Evolutionary conservation across 2,888 invertebrate genomes (phyloP), one percentile per base, ranked within the genome.

Genomic region (Eremobia ochroleuca): DNA sequence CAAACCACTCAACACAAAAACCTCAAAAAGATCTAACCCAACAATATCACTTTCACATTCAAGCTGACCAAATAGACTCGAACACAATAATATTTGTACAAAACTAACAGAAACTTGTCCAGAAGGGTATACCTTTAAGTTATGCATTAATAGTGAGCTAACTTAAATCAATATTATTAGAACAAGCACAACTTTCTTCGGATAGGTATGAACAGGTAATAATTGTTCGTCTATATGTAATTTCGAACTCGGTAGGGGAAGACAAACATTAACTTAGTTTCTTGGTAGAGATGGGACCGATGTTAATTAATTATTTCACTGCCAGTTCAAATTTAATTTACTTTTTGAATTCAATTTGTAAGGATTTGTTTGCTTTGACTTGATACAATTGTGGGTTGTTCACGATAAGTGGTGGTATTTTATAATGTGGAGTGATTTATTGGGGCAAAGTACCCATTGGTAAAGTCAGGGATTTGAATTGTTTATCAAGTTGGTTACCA

Each of bases 241-340:
- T 92, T 94, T 88, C 92, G 3, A 94, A 94, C 92, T 92, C 87
- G 90, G 92, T 92, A 91, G 91, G 90, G 91, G 85, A 95, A 94
- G 92, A 93, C 94, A 95, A 95, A 95, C 95, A 95, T 94, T 94
- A 93, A 94, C 92, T 91, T 91, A 93, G 93, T 95, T 95, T 92
- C 93, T 91, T 90, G 87, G 92, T 90, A 92, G 92, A 90, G 89
- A 91, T 91, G 91, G 90, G 88, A 91, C 91, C 90, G 85, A 91
- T 92, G 93, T 93, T 95, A 94, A 93, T 93, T 92, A 92, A 95
- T 95, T 93, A 95, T 94, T 88, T 94, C 92, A 93, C 91, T 93
- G 89, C 83, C 89, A 87, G 89, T 90, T 90, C 83, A 91, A 91
- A 91, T 91, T 91, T 90, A 90, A 82, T 92, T 90, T 91, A 86